Conservation (phyloP, 2,888 invertebrate genomes). For the Cephus pulcher region DNA sequence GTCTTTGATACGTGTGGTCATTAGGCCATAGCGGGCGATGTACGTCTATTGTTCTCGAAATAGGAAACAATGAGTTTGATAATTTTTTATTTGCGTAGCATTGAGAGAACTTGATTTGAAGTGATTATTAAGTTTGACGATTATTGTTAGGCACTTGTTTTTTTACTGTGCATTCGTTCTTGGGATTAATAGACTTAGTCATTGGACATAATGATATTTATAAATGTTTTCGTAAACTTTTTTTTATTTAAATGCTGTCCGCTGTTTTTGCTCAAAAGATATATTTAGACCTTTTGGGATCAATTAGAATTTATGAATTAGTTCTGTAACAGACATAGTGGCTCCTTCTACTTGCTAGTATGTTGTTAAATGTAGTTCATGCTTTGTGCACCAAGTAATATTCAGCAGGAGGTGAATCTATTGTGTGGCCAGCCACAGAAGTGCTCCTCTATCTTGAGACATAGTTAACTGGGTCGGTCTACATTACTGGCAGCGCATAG, state of each 20-base stretch:
- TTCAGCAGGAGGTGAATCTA: neutral
- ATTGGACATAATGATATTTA: neutral
- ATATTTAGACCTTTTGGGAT: neutral
- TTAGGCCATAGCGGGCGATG: neutral
- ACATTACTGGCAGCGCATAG: neutral
- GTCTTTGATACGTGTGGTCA: neutral
- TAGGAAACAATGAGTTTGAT: neutral
- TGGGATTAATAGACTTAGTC: neutral
- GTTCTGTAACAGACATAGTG: neutral
- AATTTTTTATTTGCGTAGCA: neutral
- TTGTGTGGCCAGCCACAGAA: neutral
- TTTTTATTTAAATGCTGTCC: neutral
- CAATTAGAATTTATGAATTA: neutral
- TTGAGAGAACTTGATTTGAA: neutral
- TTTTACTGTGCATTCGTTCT: neutral
- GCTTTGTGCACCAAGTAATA: neutral
- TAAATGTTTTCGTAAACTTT: neutral
- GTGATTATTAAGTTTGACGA: neutral
- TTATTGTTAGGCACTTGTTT: neutral
- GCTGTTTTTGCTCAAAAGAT: neutral
- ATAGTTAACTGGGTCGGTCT: neutral
- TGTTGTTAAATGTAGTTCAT: neutral
- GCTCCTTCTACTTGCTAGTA: neutral
- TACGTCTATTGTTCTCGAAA: neutral
- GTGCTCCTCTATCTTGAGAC: neutral